Evolutionary conservation across 2,113 vertebrate species (phyloP).

Genomic region (Melierax canorus): DNA sequence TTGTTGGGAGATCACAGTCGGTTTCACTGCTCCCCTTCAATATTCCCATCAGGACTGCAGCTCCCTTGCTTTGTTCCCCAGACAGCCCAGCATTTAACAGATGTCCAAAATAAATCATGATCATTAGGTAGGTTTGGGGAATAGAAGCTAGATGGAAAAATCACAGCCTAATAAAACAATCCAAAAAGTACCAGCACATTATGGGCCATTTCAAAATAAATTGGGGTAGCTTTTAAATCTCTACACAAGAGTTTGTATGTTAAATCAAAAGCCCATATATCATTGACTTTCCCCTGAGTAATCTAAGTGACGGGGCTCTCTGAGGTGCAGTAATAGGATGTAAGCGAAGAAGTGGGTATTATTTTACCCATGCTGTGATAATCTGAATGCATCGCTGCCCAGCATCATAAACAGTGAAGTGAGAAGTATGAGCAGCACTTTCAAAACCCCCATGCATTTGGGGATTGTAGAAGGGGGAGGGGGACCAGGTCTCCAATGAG

Average conservation of each 20-base stretch:
- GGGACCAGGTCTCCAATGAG: not conserved
- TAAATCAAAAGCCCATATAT: not conserved
- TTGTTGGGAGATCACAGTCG: not conserved
- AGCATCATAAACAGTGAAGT: conserved; percentile 32
- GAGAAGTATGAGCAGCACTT: conserved; percentile 17
- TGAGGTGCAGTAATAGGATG: conserved; percentile 50
- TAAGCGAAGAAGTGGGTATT: conserved; percentile 56
- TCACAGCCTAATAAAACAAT: not conserved
- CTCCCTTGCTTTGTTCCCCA: conserved; percentile 1
- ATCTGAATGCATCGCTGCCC: conserved; percentile 55
- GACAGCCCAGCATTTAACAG: conserved; percentile 16
- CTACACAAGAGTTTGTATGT: conserved; percentile 1
- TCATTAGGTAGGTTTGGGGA: not conserved
- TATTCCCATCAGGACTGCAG: conserved; percentile 19
- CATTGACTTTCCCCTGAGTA: conserved; percentile 44
- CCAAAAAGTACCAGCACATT: not conserved
- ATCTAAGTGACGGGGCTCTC: conserved; percentile 27
- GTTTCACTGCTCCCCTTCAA: not conserved
- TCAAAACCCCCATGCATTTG: not conserved
- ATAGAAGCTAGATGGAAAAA: not conserved
- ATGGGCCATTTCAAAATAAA: conserved; percentile 20
- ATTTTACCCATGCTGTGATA: conserved; percentile 51
- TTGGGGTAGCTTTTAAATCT: conserved; percentile 13
- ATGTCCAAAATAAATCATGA: conserved; percentile 44
- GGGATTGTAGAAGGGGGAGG: not conserved